Percentiles rank a stretch among this genome's conserved stretches.
Evolutionary conservation across 2,797 vertebrate species (phyloP).

Genomic region (Tympanoctomys barrerae): DNA sequence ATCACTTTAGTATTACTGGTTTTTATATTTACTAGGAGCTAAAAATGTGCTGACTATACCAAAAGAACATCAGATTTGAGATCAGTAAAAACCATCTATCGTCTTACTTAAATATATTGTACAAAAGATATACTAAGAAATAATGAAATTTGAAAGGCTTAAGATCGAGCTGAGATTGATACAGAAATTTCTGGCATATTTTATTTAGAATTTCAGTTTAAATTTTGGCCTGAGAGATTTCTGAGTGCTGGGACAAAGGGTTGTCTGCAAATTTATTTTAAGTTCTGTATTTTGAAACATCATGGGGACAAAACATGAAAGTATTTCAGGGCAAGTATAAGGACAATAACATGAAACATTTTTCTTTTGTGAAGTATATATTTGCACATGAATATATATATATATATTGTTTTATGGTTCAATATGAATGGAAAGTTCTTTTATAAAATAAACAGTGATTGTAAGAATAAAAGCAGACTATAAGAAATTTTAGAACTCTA

Average conservation of each 20-base stretch:
- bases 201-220: conserved; percentile 59
- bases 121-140: background rate
- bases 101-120: background rate
- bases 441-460: conserved; percentile 74
- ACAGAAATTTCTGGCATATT: conserved; percentile 27
- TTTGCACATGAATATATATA: conserved; percentile 43
- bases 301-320: background rate
- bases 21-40: background rate
- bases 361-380: conserved; percentile 53
- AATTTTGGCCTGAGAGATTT: conserved; percentile 13
- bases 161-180: background rate
- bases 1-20: background rate
- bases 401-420: conserved; percentile 74
- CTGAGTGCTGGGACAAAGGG: background rate
- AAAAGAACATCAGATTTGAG: background rate
- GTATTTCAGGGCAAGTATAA: conserved; percentile 27
- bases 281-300: conserved; percentile 25
- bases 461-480: conserved; percentile 69
- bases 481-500: conserved; percentile 81
- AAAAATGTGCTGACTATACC: background rate
- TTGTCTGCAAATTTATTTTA: background rate
- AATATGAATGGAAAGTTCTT: conserved; percentile 69
- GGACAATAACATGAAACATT: conserved; percentile 72
- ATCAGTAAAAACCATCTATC: background rate
- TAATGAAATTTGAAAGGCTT: background rate